A percentile compares a stretch with the other conserved stretches of the same genome.
Evolutionary conservation across 1,140 invertebrate genomes (phyloP).

Genomic region (Neodiprion pinetum): DNA sequence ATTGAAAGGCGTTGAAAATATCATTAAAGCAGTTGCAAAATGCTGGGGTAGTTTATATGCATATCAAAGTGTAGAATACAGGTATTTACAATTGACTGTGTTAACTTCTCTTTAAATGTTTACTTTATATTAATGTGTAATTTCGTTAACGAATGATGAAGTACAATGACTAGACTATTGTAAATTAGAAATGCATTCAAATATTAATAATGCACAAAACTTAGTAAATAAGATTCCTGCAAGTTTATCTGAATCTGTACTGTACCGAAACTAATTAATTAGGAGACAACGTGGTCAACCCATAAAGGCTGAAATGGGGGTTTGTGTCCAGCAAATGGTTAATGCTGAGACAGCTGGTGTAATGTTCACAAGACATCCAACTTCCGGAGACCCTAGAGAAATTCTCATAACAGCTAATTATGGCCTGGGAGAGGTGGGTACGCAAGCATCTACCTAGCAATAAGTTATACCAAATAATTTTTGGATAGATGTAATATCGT

Average conservation of each 20-base stretch:
- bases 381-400: slow-evolving; percentile 69
- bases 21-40: slow-evolving; percentile 67
- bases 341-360: slow-evolving; percentile 76
- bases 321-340: slow-evolving; percentile 84
- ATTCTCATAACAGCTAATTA: slow-evolving; percentile 81
- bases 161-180: slow-evolving; percentile 13
- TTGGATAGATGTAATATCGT: slow-evolving; percentile 11
- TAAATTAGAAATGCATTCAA: neutral
- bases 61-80: slow-evolving; percentile 77
- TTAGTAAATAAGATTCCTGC: slow-evolving; percentile 7
- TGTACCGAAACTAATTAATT: neutral
- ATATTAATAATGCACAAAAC: slow-evolving; percentile 4
- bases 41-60: slow-evolving; percentile 86
- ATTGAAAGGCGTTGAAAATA: slow-evolving; percentile 61
- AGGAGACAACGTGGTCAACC: slow-evolving; percentile 72
- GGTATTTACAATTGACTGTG: slow-evolving; percentile 27
- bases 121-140: neutral
- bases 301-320: slow-evolving; percentile 73
- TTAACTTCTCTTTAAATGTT: slow-evolving; percentile 16
- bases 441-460: neutral
- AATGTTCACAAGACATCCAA: slow-evolving; percentile 80
- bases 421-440: slow-evolving; percentile 78
- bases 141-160: neutral
- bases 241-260: too few relatives aligned
- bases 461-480: slow-evolving; percentile 17